These are phyloP conservation scores for Caranx melampygus DNA, from an alignment of 2,113 vertebrate genomes.

Conservation along the genomic window DNA sequence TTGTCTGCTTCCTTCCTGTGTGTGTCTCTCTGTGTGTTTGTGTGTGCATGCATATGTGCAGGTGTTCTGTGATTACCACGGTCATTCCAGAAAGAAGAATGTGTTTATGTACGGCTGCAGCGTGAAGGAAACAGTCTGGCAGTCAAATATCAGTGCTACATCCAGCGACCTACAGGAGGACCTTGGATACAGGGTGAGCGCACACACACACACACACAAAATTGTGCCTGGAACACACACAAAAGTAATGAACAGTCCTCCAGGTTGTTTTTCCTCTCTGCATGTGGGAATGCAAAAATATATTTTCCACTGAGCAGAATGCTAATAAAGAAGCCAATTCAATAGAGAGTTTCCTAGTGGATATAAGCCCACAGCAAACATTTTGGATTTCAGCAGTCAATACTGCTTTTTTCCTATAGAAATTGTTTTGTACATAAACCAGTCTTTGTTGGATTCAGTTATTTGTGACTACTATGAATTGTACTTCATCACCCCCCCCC, in stretches of 20 bases:
- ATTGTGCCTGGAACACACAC: neutral
- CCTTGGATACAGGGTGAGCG: constrained; percentile 89
- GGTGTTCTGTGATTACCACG: constrained; percentile 94
- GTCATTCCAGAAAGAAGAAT: constrained; percentile 99
- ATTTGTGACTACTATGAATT: constrained; percentile 14
- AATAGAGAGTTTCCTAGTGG: constrained; percentile 4
- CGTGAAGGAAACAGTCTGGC: constrained; percentile 96
- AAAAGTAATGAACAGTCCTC: neutral
- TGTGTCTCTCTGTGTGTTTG: neutral
- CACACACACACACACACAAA: constrained; percentile 26
- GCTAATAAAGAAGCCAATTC: constrained; percentile 21
- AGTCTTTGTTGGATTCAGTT: neutral
- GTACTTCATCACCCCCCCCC: neutral
- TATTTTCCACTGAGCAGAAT: constrained; percentile 2
- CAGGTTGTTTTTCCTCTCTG: constrained; percentile 1
- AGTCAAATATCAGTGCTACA: constrained; percentile 86
- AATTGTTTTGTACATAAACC: constrained; percentile 9
- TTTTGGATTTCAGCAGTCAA: constrained; percentile 25
- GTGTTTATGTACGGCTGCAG: constrained; percentile 99
- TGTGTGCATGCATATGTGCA: constrained; percentile 41
- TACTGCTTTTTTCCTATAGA: constrained; percentile 1
- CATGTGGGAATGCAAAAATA: constrained; percentile 12
- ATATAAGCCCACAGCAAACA: constrained; percentile 28
- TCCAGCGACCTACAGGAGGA: constrained; percentile 93
- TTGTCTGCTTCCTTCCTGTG: constrained; percentile 3